These are phyloP conservation scores for Proisotoma minuta DNA, from an alignment of 2,888 invertebrate genomes.

Conservation along the genomic window DNA sequence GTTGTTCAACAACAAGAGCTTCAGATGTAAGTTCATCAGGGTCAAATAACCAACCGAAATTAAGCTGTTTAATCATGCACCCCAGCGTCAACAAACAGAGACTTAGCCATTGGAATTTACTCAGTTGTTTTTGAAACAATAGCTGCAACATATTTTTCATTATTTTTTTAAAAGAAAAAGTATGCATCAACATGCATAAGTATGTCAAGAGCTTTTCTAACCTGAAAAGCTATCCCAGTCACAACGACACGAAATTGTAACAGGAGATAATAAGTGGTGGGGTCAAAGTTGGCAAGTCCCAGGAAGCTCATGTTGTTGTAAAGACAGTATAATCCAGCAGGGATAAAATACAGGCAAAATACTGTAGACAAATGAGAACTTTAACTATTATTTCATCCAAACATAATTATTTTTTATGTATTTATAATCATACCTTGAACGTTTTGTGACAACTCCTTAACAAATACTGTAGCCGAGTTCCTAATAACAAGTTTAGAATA, in stretches of 20 bases:
- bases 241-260: conserved; percentile 87
- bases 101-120: conserved; percentile 81
- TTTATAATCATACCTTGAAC: conserved; percentile 50
- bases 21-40: conserved; percentile 10
- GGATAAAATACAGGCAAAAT: conserved; percentile 77
- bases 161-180: too few relatives aligned
- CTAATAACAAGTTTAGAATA: conserved; percentile 1
- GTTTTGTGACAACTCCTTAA: conserved; percentile 59
- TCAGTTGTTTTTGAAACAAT: conserved; percentile 76
- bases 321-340: conserved; percentile 83
- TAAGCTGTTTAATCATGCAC: conserved; percentile 84
- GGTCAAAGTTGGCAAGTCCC: conserved; percentile 85
- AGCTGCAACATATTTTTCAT: conserved; percentile 63
- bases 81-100: conserved; percentile 78
- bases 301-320: conserved; percentile 92
- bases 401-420: neutral
- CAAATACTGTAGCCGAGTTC: conserved; percentile 3
- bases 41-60: conserved; percentile 50
- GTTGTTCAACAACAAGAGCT: neutral
- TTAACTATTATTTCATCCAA: too few relatives aligned
- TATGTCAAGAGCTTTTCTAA: too few relatives aligned
- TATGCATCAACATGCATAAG: too few relatives aligned
- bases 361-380: conserved; percentile 52
- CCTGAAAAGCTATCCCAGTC: conserved; percentile 88
- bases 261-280: conserved; percentile 86